Evolutionary conservation across 2,888 invertebrate species (phyloP).

Genomic region (Leptura quadrifasciata): DNA sequence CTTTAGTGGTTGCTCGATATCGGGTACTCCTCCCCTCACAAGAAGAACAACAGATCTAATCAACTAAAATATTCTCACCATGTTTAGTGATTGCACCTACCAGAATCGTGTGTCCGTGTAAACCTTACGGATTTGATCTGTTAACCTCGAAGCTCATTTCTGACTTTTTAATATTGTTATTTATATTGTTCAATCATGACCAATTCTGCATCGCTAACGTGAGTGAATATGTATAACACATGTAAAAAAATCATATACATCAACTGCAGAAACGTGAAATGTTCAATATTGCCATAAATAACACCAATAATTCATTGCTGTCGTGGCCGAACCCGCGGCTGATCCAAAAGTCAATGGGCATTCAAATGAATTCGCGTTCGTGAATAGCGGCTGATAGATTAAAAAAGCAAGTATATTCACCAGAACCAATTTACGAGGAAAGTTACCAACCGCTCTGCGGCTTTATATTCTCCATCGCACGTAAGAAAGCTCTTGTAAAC

Average conservation of each 20-base stretch:
- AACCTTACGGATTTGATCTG: no score
- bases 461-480: not conserved
- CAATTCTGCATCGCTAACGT: not conserved
- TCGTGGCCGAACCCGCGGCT: not conserved
- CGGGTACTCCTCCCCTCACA: no score
- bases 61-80: no score
- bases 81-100: no score
- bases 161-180: no score
- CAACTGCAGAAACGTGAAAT: not conserved
- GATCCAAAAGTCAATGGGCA: constrained; percentile 18
- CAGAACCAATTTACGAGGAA: constrained; percentile 31
- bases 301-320: not conserved
- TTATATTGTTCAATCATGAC: not conserved
- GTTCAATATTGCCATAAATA: not conserved
- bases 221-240: not conserved
- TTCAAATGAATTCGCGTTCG: constrained; percentile 19
- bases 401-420: constrained; percentile 26
- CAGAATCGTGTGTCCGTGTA: no score
- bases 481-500: constrained; percentile 2
- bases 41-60: no score
- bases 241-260: not conserved
- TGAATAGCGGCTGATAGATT: constrained; percentile 26
- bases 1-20: no score
- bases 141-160: no score
- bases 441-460: constrained; percentile 11